Evolutionary conservation across 2,888 invertebrate species (phyloP).

Genomic region (Philopedon plagiatum): DNA sequence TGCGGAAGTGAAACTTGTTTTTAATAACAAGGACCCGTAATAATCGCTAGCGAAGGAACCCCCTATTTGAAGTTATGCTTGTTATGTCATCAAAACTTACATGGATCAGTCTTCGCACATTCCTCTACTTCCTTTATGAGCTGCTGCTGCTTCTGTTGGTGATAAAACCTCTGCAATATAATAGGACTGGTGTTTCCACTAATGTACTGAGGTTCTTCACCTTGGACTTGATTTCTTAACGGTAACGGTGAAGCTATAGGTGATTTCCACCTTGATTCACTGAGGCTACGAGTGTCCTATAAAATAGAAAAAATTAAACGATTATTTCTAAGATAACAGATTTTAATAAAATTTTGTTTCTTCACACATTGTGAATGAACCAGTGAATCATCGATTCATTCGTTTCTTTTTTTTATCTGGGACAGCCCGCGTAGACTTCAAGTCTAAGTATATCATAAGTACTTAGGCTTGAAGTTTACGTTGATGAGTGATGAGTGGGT

Average conservation of each 20-base stretch:
- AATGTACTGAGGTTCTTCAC: conserved; percentile 59
- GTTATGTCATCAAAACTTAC: conserved; percentile 33
- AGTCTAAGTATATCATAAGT: too few relatives aligned
- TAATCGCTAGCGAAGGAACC: too few relatives aligned
- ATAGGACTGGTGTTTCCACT: conserved; percentile 85
- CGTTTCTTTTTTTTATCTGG: too few relatives aligned
- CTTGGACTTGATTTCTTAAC: conserved; percentile 63
- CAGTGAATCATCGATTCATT: too few relatives aligned
- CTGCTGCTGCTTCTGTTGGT: conserved; percentile 82
- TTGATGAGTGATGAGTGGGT: too few relatives aligned
- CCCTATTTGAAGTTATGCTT: neutral
- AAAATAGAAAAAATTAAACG: neutral
- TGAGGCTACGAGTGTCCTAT: conserved; percentile 48
- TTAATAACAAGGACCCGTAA: too few relatives aligned
- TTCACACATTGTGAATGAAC: too few relatives aligned
- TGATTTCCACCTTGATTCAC: conserved; percentile 64
- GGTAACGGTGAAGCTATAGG: conserved; percentile 67
- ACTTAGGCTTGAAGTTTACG: too few relatives aligned
- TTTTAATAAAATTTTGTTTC: too few relatives aligned
- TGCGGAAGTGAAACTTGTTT: too few relatives aligned
- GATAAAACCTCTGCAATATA: conserved; percentile 83
- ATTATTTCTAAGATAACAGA: neutral
- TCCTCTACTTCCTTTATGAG: conserved; percentile 71
- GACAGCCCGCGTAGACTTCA: too few relatives aligned
- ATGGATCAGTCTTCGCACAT: conserved; percentile 53